These are phyloP conservation scores for Lepidocolaptes lacrymiger DNA, from an alignment of 2,797 vertebrate genomes.

Conservation along the genomic window DNA sequence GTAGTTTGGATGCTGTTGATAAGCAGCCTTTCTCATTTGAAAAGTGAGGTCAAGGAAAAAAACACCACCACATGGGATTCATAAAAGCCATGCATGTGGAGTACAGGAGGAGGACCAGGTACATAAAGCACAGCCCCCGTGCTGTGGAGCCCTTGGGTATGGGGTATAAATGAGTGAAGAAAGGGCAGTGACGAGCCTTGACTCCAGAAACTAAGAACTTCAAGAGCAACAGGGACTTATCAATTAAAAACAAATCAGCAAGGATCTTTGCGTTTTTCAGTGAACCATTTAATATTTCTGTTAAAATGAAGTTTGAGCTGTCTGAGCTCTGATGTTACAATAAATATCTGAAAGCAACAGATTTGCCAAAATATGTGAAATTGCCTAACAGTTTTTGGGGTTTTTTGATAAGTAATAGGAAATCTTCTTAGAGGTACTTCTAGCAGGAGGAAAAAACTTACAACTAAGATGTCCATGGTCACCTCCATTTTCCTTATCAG, in stretches of 20 bases:
- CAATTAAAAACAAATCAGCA: neutral
- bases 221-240: neutral
- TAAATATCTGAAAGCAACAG: neutral
- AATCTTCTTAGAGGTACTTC: neutral
- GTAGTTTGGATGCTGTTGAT: constrained; percentile 12
- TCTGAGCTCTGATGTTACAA: neutral
- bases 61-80: neutral
- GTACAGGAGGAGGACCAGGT: neutral
- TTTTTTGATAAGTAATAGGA: neutral
- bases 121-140: neutral
- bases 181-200: neutral
- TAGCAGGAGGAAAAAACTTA: neutral
- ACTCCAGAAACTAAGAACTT: neutral
- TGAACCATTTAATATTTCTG: neutral
- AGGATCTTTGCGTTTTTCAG: neutral
- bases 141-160: neutral
- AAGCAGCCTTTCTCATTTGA: neutral
- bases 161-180: neutral
- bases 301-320: neutral
- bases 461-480: neutral
- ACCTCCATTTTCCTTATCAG: constrained; percentile 13
- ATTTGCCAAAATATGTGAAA: neutral
- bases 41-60: neutral
- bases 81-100: neutral
- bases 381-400: neutral